Base-by-base conservation (phyloP, 2,113 vertebrate species). In the Saguinus imperator region DNA sequence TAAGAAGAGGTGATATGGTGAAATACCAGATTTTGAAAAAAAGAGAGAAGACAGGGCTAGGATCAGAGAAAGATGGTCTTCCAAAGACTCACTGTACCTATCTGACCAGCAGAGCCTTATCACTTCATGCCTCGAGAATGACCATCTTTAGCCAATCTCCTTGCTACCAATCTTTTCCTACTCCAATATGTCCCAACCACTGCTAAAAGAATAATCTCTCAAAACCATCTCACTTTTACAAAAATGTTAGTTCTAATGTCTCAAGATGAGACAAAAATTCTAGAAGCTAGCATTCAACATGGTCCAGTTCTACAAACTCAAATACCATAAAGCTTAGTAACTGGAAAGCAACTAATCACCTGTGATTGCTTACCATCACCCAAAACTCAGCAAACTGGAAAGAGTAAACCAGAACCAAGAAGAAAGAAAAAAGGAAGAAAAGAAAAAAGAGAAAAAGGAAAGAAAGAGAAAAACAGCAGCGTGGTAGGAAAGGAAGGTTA, bases 301-400 rank as follows among this genome's bases (percentile, higher is more conserved):
- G 37, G 18, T 68, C 21, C 23, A 68, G 5, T 57, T 92, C 48
- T 66, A 92, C 5, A 77, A 86, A 77, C 55, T 86, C 45, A 93
- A 72, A 93, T 58, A 86, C 80, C 70, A 96, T 45, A 79, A 81
- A 87, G 40, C 3, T 85, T 52, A 87, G 61, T 40, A 93, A 82
- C 21, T 94, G 55, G 79, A 40, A 84, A 93, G 37, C 9, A 95
- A 95, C 3, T 50, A 17, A 45, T 58, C 18, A 77, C 25, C 21
- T 92, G 70, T 83, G 52, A 91, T 8, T 14, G 20, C 6, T 87
- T 81, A 86, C 11, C 25, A 52, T 73, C 21, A 37, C 3, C 2
- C 12, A 9, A 94, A 10, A 96, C 2, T 0, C 4, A 73, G 43
- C 8, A 84, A 73, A 85, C 4, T 79, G 25, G 23, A 84, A 88